Conservation (phyloP, 2,113 vertebrate species). For the Notothenia rossii region DNA sequence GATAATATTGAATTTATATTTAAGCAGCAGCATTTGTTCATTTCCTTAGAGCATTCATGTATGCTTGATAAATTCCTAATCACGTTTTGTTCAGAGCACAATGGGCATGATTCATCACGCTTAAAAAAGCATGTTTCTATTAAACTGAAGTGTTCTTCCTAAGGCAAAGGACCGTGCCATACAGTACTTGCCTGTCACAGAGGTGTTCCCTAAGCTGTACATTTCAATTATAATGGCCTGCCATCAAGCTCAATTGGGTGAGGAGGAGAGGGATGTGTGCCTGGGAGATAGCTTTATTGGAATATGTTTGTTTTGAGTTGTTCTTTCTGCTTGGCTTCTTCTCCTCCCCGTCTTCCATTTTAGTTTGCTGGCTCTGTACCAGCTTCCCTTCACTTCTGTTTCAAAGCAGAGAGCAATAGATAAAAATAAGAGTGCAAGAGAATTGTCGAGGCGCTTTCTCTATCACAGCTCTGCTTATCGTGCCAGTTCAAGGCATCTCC, state of each 20-base stretch:
- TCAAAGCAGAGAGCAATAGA: conserved; percentile 45
- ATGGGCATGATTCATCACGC: conserved; percentile 54
- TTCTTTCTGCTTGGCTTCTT: conserved; percentile 68
- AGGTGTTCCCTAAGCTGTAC: conserved; percentile 61
- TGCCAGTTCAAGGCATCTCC: conserved; percentile 12
- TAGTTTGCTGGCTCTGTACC: conserved; percentile 59
- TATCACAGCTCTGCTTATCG: conserved; percentile 1
- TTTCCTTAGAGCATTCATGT: conserved; percentile 17
- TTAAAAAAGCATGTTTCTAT: conserved; percentile 56
- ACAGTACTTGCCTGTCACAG: conserved; percentile 41
- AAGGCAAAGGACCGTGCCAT: conserved; percentile 21
- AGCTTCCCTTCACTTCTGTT: conserved; percentile 48
- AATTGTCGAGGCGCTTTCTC: conserved; percentile 19
- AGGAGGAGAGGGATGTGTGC: conserved; percentile 56
- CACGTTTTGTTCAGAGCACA: conserved; percentile 34
- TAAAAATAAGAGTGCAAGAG: conserved; percentile 21
- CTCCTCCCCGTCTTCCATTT: conserved; percentile 56
- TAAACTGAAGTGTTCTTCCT: conserved; percentile 50
- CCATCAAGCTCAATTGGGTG: conserved; percentile 63
- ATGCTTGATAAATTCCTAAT: conserved; percentile 46
- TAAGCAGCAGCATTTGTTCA: conserved; percentile 38
- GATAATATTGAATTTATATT: conserved; percentile 32
- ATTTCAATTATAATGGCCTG: conserved; percentile 70
- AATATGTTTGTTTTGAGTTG: conserved; percentile 67
- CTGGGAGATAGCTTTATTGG: conserved; percentile 71